These are phyloP conservation scores for Electrophaes corylata DNA, from an alignment of 2,888 invertebrate genomes.

Conservation along the genomic window DNA sequence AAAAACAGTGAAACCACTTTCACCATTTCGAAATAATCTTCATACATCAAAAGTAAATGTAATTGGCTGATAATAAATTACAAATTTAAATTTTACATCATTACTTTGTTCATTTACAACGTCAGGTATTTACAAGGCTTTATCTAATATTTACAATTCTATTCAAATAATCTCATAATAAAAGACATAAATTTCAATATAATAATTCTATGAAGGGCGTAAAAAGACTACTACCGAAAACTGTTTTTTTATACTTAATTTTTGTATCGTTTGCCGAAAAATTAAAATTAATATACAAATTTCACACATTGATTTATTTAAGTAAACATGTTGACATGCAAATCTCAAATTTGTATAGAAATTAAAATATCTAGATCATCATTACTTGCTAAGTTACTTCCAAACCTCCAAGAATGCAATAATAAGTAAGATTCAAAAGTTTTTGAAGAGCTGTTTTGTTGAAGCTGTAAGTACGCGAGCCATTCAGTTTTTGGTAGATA, in stretches of 20 bases:
- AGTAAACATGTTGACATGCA: too few species aligned
- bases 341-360: too few species aligned
- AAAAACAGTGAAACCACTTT: constrained; percentile 53
- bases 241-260: neutral
- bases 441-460: neutral
- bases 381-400: too few species aligned
- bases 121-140: constrained; percentile 54
- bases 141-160: constrained; percentile 51
- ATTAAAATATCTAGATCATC: too few species aligned
- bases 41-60: constrained; percentile 52
- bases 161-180: constrained; percentile 21
- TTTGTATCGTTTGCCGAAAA: neutral
- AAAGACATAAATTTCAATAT: constrained; percentile 24
- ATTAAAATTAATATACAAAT: neutral
- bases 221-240: constrained; percentile 4
- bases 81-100: constrained; percentile 52
- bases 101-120: constrained; percentile 52
- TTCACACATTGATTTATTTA: neutral
- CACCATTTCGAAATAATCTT: constrained; percentile 46
- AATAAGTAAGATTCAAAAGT: too few species aligned
- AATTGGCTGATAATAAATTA: constrained; percentile 64
- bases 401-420: too few species aligned
- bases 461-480: neutral
- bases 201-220: constrained; percentile 22
- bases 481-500: neutral